These are phyloP conservation scores for Anthonomus grandis DNA, from an alignment of 1,140 invertebrate genomes.

Conservation along the genomic window DNA sequence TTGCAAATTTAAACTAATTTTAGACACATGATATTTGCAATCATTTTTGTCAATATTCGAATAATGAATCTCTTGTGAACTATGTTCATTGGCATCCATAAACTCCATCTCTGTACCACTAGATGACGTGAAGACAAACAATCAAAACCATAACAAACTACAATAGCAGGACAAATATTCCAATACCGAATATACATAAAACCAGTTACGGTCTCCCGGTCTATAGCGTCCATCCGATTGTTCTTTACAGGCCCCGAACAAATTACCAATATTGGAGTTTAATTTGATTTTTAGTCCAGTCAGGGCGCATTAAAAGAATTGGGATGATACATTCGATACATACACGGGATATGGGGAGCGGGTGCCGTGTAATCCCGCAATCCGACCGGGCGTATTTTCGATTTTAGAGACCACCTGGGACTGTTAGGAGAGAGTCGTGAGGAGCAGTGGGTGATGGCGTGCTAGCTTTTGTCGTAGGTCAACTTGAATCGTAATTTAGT, in stretches of 20 bases:
- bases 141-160: no score
- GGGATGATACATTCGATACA: constrained; percentile 19
- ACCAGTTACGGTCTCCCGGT: neutral
- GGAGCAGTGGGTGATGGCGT: neutral
- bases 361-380: constrained; percentile 5
- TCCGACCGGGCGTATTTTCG: constrained; percentile 11
- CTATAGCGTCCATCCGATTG: constrained; percentile 1
- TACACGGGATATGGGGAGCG: neutral
- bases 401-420: constrained; percentile 22
- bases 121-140: no score
- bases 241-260: constrained; percentile 2
- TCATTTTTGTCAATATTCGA: no score
- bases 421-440: constrained; percentile 15
- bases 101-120: no score
- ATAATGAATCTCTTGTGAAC: no score
- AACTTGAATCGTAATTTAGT: no score
- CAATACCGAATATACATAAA: neutral
- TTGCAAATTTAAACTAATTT: no score
- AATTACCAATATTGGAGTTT: constrained; percentile 23
- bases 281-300: constrained; percentile 26
- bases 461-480: no score
- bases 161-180: no score
- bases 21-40: no score
- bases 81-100: no score
- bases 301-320: constrained; percentile 20